Base-by-base conservation (phyloP, 2,888 invertebrate genomes). In the Pyrrhosoma nymphula region DNA sequence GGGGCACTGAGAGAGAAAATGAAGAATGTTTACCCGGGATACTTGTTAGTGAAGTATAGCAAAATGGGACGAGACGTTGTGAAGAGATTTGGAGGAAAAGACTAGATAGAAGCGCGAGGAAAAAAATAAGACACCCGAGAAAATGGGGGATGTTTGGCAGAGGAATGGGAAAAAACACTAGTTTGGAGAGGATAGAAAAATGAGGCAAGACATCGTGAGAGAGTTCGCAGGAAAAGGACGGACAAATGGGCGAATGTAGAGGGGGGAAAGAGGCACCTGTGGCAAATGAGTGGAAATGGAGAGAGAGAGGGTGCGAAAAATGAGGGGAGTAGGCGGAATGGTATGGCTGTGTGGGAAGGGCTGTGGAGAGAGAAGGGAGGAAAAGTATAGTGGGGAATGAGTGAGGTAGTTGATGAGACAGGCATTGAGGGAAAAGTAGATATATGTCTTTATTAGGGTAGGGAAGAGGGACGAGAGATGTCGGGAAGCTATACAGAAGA, bases 201-300 rank as follows among this genome's bases (percentile, higher is more conserved):
- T 35, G n/a, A 6, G 4, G 0, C 26, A 16, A 14, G 14, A 82
- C 16, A 4, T 35, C 0, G 82, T 35, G 30, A 35, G 82, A 0
- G 0, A 35, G 12, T n/a, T 10, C 3, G 69, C 10, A 35, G 18
- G 82, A 6, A 18, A 30, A 18, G 82, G 35, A 6, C 35, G 30
- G 16, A n/a, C 69, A 82, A 82, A 82, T 18, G 3, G 1, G 14
- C 1, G 26, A 82, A 82, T 14, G 35, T 18, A 35, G 14, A 14
- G 35, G 82, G 16, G 82, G 16, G 26, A 35, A 26, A 35, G 82
- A 35, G 82, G 82, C 35, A 82, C 35, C 30, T 6, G 26, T 18
- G 82, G 14, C 82, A 82, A 82, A 82, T 82, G 82, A 82, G 82
- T 35, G 82, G 35, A 82, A 82, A 82, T 82, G 82, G 82, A 82